Conservation (phyloP, 2,797 vertebrate species). For the Sylvia borin region DNA sequence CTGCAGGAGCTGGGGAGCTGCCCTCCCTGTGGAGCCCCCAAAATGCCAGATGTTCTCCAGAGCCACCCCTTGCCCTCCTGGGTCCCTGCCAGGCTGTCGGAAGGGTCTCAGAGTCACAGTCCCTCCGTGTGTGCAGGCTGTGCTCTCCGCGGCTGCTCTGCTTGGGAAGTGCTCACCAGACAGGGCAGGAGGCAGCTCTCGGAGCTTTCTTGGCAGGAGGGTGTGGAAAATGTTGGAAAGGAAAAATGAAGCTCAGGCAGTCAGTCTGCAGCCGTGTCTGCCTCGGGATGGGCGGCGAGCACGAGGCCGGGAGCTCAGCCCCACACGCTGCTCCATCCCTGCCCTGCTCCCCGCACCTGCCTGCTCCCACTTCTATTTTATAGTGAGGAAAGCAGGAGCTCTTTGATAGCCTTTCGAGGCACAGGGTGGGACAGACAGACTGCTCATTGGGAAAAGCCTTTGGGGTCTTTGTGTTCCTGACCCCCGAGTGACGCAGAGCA, state of each 20-base stretch:
- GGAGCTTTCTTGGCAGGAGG: constrained; percentile 34
- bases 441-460: not conserved
- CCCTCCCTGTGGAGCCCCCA: not conserved
- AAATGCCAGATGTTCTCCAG: not conserved
- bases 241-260: not conserved
- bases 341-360: not conserved
- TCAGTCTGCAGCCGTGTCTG: not conserved
- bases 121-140: not conserved
- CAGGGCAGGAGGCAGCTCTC: constrained; percentile 12
- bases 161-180: not conserved
- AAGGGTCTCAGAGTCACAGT: not conserved
- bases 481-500: not conserved
- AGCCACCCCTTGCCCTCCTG: accelerated
- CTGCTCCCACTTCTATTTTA: not conserved
- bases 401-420: not conserved
- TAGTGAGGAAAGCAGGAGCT: not conserved
- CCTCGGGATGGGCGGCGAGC: accelerated
- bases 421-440: not conserved
- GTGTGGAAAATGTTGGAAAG: constrained; percentile 46
- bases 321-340: accelerated
- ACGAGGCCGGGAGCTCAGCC: not conserved
- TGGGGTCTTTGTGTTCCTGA: not conserved
- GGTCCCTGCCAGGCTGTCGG: accelerated
- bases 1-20: not conserved
- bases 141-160: not conserved